Evolutionary conservation across 2,888 invertebrate genomes (phyloP).

Genomic region (Meandrusa payeni): DNA sequence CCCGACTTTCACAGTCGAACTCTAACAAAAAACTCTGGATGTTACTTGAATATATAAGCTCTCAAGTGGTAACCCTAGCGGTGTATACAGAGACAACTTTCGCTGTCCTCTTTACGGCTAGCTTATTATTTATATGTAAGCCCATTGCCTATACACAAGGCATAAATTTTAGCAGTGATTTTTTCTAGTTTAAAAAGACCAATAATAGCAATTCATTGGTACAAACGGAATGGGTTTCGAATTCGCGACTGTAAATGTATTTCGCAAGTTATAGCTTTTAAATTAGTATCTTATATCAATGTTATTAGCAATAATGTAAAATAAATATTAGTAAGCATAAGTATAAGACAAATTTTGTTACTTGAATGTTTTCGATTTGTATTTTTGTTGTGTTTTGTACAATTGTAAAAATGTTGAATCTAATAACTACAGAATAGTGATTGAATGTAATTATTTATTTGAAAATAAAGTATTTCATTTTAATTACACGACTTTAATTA

Average conservation of each 20-base stretch:
- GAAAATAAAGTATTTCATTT: constrained; percentile 35
- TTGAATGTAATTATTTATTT: constrained; percentile 65
- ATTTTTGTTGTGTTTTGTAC: constrained; percentile 51
- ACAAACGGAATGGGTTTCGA: too few relatives aligned
- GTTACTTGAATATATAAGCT: constrained; percentile 5
- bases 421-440: constrained; percentile 52
- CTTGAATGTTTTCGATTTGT: constrained; percentile 23
- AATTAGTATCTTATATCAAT: constrained; percentile 15
- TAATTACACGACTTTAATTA: neutral
- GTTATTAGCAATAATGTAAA: constrained; percentile 7
- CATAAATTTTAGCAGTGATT: too few relatives aligned
- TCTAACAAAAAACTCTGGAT: too few relatives aligned
- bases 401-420: constrained; percentile 75
- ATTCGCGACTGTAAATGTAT: neutral
- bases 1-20: constrained; percentile 58
- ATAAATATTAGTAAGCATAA: constrained; percentile 27
- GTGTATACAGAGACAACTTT: too few relatives aligned
- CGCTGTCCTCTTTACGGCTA: too few relatives aligned
- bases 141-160: too few relatives aligned
- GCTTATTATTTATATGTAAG: too few relatives aligned
- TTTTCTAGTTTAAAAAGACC: too few relatives aligned
- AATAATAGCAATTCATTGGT: neutral
- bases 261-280: constrained; percentile 29
- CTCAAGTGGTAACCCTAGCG: too few relatives aligned
- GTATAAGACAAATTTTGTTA: constrained; percentile 15